A percentile compares a stretch with the other conserved stretches of the same genome.
These are phyloP conservation scores for Diabrotica virgifera DNA, from an alignment of 1,140 invertebrate species.

Conservation along the genomic window DNA sequence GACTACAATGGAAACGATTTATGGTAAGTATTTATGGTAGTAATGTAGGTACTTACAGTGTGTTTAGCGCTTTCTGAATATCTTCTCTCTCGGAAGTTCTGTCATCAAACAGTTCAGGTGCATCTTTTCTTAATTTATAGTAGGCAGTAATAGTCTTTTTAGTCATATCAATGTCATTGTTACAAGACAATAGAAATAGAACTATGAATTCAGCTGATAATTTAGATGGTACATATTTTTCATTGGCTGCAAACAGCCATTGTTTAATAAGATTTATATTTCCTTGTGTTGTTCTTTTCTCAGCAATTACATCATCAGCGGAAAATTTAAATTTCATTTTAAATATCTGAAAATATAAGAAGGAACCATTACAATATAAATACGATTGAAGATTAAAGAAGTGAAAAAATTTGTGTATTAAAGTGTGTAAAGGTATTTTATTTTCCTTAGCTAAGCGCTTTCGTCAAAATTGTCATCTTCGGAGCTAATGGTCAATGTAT, in stretches of 20 bases:
- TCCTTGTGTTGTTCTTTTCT: conserved; percentile 16
- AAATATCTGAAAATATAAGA: not conserved
- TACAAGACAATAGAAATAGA: conserved; percentile 60
- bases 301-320: conserved; percentile 18
- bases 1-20: too few species aligned
- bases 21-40: too few species aligned
- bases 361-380: too few species aligned
- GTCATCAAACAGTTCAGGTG: conserved; percentile 59
- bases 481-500: too few species aligned
- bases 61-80: conserved; percentile 36
- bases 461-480: too few species aligned
- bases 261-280: conserved; percentile 33
- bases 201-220: conserved; percentile 50
- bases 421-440: too few species aligned
- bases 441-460: too few species aligned
- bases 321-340: conserved; percentile 20
- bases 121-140: conserved; percentile 54
- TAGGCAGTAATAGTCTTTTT: conserved; percentile 59
- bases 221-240: conserved; percentile 16
- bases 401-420: too few species aligned
- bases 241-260: conserved; percentile 28
- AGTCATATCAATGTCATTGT: conserved; percentile 54
- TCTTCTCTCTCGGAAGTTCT: conserved; percentile 44
- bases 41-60: conserved; percentile 40
- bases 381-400: too few species aligned